phyloP scores from a whole-genome alignment of 2,113 vertebrate species.

The Acinonyx jubatus region DNA sequence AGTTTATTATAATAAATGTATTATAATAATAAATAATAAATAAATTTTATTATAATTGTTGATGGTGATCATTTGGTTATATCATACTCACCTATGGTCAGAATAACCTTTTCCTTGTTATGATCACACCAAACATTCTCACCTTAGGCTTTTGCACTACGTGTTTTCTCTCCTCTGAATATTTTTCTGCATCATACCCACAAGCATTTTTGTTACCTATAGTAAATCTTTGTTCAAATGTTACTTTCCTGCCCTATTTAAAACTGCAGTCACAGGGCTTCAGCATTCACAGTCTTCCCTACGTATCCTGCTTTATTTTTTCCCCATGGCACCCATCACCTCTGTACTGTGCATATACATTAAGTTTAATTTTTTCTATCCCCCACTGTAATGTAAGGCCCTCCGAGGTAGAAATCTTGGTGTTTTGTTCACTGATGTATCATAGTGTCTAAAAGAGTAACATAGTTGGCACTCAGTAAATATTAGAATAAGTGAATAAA shows the following conservation, averaged over 20 bases:
- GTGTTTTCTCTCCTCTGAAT: not conserved
- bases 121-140: not conserved
- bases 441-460: not conserved
- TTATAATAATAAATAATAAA: not conserved
- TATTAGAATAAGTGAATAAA: constrained; percentile 13
- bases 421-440: not conserved
- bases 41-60: not conserved
- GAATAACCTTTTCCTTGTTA: not conserved
- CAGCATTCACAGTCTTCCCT: not conserved
- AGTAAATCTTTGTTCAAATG: not conserved
- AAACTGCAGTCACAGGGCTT: not conserved
- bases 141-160: not conserved
- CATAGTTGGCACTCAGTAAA: not conserved
- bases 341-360: not conserved
- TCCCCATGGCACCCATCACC: too few species aligned
- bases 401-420: not conserved
- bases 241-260: not conserved
- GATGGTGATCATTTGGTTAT: not conserved
- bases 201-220: not conserved
- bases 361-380: not conserved
- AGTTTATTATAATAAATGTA: not conserved
- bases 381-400: not conserved
- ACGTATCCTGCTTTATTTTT: not conserved
- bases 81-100: not conserved
- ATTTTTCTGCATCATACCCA: not conserved